Evolutionary conservation across 2,888 invertebrate species (phyloP).

Genomic region (Andrena hattorfiana): DNA sequence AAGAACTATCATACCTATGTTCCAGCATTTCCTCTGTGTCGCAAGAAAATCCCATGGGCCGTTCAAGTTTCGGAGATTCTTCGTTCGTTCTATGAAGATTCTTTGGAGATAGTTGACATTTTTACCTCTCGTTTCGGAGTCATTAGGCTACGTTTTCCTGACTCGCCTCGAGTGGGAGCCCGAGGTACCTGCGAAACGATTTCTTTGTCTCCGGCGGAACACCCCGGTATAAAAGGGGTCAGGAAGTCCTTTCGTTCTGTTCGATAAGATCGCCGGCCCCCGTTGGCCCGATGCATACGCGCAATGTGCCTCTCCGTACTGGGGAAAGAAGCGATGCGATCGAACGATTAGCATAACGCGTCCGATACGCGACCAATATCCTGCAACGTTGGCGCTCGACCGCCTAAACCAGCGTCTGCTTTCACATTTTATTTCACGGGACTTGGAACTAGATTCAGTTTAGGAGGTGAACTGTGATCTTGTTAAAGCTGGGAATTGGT

Average conservation of each 20-base stretch:
- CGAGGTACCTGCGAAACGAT: constrained; percentile 25
- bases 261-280: constrained; percentile 49
- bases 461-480: background rate
- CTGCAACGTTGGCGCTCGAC: constrained; percentile 6
- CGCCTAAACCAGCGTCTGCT: background rate
- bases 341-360: constrained; percentile 60
- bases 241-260: constrained; percentile 50
- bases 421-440: background rate
- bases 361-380: constrained; percentile 48
- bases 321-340: constrained; percentile 23
- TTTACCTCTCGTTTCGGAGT: background rate
- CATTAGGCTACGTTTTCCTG: background rate
- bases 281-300: background rate
- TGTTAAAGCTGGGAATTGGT: background rate
- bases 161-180: background rate
- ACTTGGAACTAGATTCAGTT: too few relatives aligned
- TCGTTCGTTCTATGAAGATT: background rate
- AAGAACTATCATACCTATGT: background rate
- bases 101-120: too few relatives aligned
- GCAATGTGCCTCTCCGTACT: background rate
- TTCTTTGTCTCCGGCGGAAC: constrained; percentile 55
- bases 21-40: constrained; percentile 6
- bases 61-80: background rate
- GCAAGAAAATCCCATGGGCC: too few relatives aligned
- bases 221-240: constrained; percentile 43